A percentile compares a stretch with the other conserved stretches of the same genome.
Conservation (phyloP, 2,113 vertebrate species). For the Sturnira hondurensis region DNA sequence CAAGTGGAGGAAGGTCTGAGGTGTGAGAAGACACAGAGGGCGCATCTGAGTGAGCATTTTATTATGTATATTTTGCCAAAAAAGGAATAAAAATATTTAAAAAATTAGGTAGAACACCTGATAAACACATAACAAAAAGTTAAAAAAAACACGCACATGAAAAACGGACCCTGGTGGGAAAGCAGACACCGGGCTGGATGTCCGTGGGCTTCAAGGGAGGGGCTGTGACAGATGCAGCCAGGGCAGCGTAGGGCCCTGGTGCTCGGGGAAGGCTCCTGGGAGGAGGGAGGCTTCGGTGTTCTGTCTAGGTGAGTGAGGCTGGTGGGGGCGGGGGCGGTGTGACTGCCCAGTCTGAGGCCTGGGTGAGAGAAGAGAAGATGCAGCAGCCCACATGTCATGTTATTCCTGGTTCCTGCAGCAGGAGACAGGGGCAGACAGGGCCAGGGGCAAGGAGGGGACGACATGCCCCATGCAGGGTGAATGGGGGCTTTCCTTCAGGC, state of each 20-base stretch:
- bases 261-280: background rate
- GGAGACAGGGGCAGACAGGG: background rate
- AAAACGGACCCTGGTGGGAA: background rate
- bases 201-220: background rate
- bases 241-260: no score
- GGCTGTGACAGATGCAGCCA: background rate
- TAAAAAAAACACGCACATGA: background rate
- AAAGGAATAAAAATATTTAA: background rate
- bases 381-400: background rate
- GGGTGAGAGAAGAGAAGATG: background rate
- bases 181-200: background rate
- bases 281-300: background rate
- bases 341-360: background rate
- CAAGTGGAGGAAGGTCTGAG: background rate
- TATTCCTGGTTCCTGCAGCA: background rate
- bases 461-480: accelerated
- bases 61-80: background rate
- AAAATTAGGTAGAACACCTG: background rate
- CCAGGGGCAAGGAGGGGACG: background rate
- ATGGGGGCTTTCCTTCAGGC: background rate
- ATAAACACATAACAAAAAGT: background rate
- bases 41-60: background rate
- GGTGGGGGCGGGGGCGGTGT: accelerated
- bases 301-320: background rate
- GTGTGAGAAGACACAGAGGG: background rate